Evolutionary conservation across 1,140 invertebrate species (phyloP).

Genomic region (Olivierus martensii): DNA sequence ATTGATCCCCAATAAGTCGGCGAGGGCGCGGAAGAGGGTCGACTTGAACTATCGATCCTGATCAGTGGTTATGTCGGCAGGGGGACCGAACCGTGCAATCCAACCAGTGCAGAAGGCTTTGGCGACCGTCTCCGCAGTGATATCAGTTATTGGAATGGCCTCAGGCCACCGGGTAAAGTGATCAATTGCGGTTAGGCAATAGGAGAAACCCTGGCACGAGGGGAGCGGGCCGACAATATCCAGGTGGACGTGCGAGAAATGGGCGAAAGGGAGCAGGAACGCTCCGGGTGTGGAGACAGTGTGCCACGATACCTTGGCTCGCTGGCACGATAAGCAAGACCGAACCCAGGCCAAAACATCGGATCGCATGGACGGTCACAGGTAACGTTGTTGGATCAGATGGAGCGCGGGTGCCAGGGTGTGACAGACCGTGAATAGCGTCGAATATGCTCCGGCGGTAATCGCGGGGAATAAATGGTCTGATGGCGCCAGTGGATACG

Average conservation of each 20-base stretch:
- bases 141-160: conserved; percentile 28
- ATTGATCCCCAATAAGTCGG: no score
- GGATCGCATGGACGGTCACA: conserved; percentile 3
- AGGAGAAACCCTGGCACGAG: conserved; percentile 22
- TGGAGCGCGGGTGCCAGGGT: conserved; percentile 5
- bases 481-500: not conserved
- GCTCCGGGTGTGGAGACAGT: conserved; percentile 1
- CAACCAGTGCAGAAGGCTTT: conserved; percentile 23
- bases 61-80: conserved; percentile 26
- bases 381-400: conserved; percentile 1
- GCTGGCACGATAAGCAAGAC: conserved; percentile 2
- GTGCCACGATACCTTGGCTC: conserved; percentile 6
- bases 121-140: conserved; percentile 27
- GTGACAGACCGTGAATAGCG: not conserved
- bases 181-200: conserved; percentile 33
- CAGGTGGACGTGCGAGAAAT: conserved; percentile 33
- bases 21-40: no score
- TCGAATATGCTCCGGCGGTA: conserved; percentile 7
- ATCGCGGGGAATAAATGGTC: conserved; percentile 3
- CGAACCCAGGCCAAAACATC: not conserved
- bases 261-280: not conserved
- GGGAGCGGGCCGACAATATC: conserved; percentile 37
- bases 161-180: conserved; percentile 32
- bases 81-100: conserved; percentile 25
- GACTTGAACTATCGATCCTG: conserved; percentile 32